Evolutionary conservation across 2,797 vertebrate species (phyloP).

Genomic region (Leptodactylus fallax): DNA sequence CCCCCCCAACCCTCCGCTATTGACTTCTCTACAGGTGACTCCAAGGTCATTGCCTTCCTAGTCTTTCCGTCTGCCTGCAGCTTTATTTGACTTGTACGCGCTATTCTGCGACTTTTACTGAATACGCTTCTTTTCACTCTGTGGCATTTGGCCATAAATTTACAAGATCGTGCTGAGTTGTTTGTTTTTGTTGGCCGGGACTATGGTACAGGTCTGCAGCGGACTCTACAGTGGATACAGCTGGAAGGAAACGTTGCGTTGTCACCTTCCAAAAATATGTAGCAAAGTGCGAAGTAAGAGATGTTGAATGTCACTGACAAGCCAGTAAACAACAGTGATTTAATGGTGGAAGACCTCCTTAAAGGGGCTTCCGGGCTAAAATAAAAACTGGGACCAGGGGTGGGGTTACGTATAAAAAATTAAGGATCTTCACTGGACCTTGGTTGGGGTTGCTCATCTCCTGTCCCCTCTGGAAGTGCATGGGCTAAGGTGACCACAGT

Average conservation of each 20-base stretch:
- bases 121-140: neutral
- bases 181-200: neutral
- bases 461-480: too few species aligned
- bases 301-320: neutral
- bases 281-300: neutral
- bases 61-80: neutral
- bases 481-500: too few species aligned
- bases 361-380: neutral
- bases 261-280: neutral
- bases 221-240: neutral
- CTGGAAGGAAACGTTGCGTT: neutral
- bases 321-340: neutral
- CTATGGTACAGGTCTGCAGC: neutral
- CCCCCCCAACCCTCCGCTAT: too few species aligned
- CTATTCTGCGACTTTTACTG: neutral
- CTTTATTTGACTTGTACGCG: neutral
- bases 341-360: neutral
- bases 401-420: too few species aligned
- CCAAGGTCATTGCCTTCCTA: neutral
- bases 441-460: too few species aligned
- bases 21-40: neutral
- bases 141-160: neutral
- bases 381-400: too few species aligned
- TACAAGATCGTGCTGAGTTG: neutral
- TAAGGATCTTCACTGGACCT: too few species aligned